phyloP scores from a whole-genome alignment of 2,888 invertebrate species.

The Linyphia triangularis region DNA sequence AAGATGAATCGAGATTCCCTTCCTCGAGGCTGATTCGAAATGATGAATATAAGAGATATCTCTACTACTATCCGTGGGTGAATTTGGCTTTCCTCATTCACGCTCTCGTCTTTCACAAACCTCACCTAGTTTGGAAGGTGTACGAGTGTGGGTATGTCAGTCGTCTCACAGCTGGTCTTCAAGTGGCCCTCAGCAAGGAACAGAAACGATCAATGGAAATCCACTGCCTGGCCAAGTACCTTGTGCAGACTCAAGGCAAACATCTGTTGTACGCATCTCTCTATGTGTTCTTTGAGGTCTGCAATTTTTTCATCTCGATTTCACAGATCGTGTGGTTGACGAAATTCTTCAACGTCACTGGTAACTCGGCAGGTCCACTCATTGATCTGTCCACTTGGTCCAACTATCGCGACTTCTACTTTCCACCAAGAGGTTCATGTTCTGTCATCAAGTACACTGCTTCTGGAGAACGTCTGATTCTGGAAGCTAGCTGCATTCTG shows the following conservation, averaged over 20 bases:
- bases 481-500: conserved; percentile 28
- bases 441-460: neutral
- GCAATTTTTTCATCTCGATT: conserved; percentile 20
- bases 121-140: conserved; percentile 48
- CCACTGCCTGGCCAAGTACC: conserved; percentile 33
- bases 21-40: neutral
- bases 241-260: conserved; percentile 39
- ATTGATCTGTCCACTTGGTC: conserved; percentile 1
- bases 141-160: conserved; percentile 42
- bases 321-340: conserved; percentile 29
- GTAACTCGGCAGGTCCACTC: neutral
- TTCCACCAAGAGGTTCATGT: conserved; percentile 29
- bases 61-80: conserved; percentile 53
- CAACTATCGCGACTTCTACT: conserved; percentile 46
- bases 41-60: neutral
- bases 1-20: neutral
- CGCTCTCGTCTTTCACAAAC: conserved; percentile 48
- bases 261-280: conserved; percentile 17
- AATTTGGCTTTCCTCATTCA: conserved; percentile 51
- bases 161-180: conserved; percentile 16
- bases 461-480: neutral
- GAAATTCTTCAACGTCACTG: conserved; percentile 53
- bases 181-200: conserved; percentile 21
- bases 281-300: conserved; percentile 36
- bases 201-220: conserved; percentile 36